Base-by-base conservation (phyloP, 2,888 invertebrate genomes). In the Tetrapedia diversipes region DNA sequence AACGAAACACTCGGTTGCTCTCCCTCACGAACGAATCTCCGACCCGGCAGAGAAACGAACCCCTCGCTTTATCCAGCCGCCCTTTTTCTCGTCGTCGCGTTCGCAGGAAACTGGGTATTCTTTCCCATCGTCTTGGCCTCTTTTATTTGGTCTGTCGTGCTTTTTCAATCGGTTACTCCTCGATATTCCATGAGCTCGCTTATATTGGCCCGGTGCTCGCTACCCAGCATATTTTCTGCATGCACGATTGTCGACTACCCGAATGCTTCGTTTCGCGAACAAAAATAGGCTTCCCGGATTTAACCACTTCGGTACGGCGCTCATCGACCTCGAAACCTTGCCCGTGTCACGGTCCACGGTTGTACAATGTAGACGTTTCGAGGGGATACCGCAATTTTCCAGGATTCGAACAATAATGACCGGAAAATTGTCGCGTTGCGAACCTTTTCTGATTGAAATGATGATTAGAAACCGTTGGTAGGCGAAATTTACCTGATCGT, bases 201-300 rank as follows among this genome's bases (percentile, higher is more conserved):
- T 73, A 64, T 47, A 73, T 80, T 81, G 80, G 77, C 79, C 39
- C 47, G 43, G 41, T 57, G 80, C 77, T n/a, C 80, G 71, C 34
- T 39, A 72, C 51, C n/a, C 29, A 71, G 63, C 59, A 68, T 79
- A 70, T 73, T 80, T 74, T 66, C 43, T 60, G 70, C 73, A 54
- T 68, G 71, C 67, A 77, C 77, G 68, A 57, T 73, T 73, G 79
- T 65, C 72, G n/a, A n/a, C n/a, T n/a, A n/a, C n/a, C n/a, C n/a
- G n/a, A n/a, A n/a, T n/a, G n/a, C n/a, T n/a, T n/a, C n/a, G n/a
- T n/a, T n/a, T n/a, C n/a, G n/a, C n/a, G n/a, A n/a, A n/a, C n/a
- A n/a, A n/a, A n/a, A n/a, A n/a, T n/a, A n/a, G n/a, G n/a, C n/a
- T n/a, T n/a, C n/a, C n/a, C n/a, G n/a, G n/a, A n/a, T n/a, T n/a